phyloP scores from a whole-genome alignment of 2,888 invertebrate species.

The Zootermopsis nevadensis region DNA sequence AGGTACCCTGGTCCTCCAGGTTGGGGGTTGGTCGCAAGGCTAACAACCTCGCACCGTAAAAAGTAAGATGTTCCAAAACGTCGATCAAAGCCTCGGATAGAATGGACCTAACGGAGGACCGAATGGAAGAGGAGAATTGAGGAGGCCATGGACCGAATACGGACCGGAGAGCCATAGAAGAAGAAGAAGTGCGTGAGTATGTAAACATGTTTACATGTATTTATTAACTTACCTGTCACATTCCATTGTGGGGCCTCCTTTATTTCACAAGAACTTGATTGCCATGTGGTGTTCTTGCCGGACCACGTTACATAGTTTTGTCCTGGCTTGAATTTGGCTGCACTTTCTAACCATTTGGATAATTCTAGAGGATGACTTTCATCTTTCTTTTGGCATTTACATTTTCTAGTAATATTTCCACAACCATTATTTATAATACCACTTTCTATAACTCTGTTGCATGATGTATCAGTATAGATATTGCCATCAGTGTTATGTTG shows the following conservation, averaged over 20 bases:
- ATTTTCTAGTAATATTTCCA: background rate
- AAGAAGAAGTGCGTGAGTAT: too few relatives aligned
- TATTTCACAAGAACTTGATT: background rate
- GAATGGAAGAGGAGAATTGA: too few relatives aligned
- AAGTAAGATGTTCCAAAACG: too few relatives aligned
- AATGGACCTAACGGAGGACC: too few relatives aligned
- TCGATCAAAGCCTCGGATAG: too few relatives aligned
- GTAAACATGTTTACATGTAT: too few relatives aligned
- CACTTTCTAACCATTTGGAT: constrained; percentile 81
- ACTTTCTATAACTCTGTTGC: background rate
- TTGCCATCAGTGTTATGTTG: background rate
- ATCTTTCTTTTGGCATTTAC: background rate
- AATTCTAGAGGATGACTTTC: constrained; percentile 65
- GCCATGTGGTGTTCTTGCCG: constrained; percentile 48
- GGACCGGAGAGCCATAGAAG: too few relatives aligned
- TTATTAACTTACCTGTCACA: background rate
- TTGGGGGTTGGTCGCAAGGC: too few relatives aligned
- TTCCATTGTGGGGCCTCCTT: constrained; percentile 26
- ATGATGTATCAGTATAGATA: background rate
- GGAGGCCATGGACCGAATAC: too few relatives aligned
- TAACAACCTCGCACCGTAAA: too few relatives aligned
- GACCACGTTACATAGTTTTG: constrained; percentile 77
- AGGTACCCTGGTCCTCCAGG: too few relatives aligned
- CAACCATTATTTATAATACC: background rate
- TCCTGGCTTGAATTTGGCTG: constrained; percentile 78